Conservation (phyloP, 2,888 invertebrate genomes). For the Ectemnius lituratus region DNA sequence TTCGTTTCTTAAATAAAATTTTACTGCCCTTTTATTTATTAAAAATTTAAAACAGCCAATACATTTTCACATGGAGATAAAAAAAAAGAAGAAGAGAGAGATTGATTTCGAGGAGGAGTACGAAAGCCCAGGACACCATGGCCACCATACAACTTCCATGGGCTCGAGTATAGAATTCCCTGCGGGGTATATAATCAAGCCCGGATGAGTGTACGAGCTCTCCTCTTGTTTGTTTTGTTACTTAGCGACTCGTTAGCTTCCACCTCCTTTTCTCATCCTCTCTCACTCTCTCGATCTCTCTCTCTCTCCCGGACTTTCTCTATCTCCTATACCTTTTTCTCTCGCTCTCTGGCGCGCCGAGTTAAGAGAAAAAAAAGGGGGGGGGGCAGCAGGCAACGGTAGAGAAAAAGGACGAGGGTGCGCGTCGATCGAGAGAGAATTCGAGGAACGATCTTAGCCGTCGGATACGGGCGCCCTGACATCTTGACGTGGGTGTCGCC, state of each 20-base stretch:
- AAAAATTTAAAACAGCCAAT: background rate
- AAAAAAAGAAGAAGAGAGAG: background rate
- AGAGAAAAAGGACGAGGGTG: background rate
- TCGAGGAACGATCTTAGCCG: constrained; percentile 2
- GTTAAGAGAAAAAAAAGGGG: too few species aligned
- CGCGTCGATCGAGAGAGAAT: background rate
- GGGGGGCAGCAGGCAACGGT: background rate
- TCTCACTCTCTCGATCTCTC: background rate
- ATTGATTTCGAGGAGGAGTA: background rate
- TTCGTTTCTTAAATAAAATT: too few species aligned
- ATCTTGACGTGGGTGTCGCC: background rate
- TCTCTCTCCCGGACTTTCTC: background rate
- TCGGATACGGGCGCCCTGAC: background rate
- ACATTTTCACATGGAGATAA: background rate
- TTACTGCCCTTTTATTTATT: too few species aligned
- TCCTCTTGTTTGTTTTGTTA: constrained; percentile 73
- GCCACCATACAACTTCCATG: background rate
- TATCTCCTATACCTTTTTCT: background rate
- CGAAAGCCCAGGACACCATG: background rate
- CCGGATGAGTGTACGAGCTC: constrained; percentile 67
- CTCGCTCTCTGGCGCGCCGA: too few species aligned
- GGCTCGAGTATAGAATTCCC: constrained; percentile 55
- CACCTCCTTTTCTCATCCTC: background rate
- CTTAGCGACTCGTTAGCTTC: constrained; percentile 71
- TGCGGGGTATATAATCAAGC: constrained; percentile 73